A percentile compares a stretch with the other conserved stretches of the same genome.
These are phyloP conservation scores for Lucilia sericata DNA, from an alignment of 1,140 invertebrate genomes.

Conservation along the genomic window DNA sequence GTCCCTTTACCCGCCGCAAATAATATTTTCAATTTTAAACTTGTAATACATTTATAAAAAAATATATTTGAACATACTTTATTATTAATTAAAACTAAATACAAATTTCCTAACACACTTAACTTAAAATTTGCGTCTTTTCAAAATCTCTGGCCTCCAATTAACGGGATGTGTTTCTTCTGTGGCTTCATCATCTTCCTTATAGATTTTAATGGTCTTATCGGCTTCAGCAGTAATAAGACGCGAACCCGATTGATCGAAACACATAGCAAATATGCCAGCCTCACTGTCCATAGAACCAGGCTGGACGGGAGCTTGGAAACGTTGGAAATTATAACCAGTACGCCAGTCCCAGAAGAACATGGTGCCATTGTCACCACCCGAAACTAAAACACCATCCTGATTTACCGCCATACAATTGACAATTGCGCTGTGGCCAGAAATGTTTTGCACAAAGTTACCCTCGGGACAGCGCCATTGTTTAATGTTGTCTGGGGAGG, in stretches of 20 bases:
- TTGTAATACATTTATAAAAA: no score
- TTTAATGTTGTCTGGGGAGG: slow-evolving; percentile 98
- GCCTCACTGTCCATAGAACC: slow-evolving; percentile 99
- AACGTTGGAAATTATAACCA: slow-evolving; percentile 96
- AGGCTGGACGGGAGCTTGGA: slow-evolving; percentile 92
- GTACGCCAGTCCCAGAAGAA: slow-evolving; percentile 99
- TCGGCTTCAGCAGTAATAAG: slow-evolving; percentile 98
- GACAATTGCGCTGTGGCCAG: slow-evolving; percentile 97
- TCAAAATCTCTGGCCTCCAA: slow-evolving; percentile 96
- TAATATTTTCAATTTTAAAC: no score
- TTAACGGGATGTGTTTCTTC: slow-evolving; percentile 97
- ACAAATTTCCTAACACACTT: background rate
- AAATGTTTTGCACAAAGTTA: slow-evolving; percentile 97
- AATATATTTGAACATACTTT: no score
- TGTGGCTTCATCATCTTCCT: slow-evolving; percentile 94
- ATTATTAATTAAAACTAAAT: no score
- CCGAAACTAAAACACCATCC: slow-evolving; percentile 96
- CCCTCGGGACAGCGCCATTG: slow-evolving; percentile 99
- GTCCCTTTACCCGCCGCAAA: no score
- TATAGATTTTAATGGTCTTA: slow-evolving; percentile 99
- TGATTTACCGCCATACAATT: slow-evolving; percentile 95
- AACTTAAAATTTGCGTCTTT: slow-evolving; percentile 87
- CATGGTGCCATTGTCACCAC: slow-evolving; percentile 98
- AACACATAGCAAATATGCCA: slow-evolving; percentile 95
- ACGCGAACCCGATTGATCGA: slow-evolving; percentile 92